Base-by-base conservation (phyloP, 2,888 invertebrate species). In the Trissonchulus latispiculum region DNA sequence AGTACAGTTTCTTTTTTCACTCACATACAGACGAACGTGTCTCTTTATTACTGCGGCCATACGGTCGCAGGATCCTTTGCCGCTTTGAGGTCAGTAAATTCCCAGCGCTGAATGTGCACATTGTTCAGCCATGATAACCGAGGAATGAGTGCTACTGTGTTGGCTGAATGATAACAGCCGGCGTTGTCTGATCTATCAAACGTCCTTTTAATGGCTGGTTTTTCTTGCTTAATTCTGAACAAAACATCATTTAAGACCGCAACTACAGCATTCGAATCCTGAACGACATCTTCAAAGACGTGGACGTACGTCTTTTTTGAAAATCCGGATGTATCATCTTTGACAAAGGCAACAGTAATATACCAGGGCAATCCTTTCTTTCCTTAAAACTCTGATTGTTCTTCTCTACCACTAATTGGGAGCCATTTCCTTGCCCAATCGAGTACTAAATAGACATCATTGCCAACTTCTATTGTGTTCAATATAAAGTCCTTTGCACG, bases 101-200 rank as follows among this genome's bases (percentile, higher is more conserved):
- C 68, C 68, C 68, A 68, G 8, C 68, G 31, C n/a, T 15, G 8
- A 3, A 68, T 33, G 8, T 29, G 23, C 8, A 68, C 31, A 28
- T 8, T 8, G 2, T 2, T 8, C 35, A 15, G 8, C 33, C 8
- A 8, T 3, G 32, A 68, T 8, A 68, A 3, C 15, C 15, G 8
- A 8, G 35, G 68, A 32, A 68, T 33, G 3, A 31, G 15, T 8
- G 68, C 35, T 8, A 68, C 8, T 3, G 35, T 68, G 8, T 68
- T 15, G 32, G 31, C 15, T 3, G 28, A 18, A 68, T 68, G 68
- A 28, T 68, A 68, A 31, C 68, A 68, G 8, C 68, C 68, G 33
- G 68, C 68, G 31, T 68, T 68, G n/a, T 68, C 68, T 3, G 68
- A 68, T 68, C 68, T 68, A 32, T 32, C 3, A 68, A 32, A 68